Percentiles rank a stretch among this genome's conserved stretches.
Evolutionary conservation across 2,797 vertebrate genomes (phyloP).

Genomic region (Ammospiza maritima): DNA sequence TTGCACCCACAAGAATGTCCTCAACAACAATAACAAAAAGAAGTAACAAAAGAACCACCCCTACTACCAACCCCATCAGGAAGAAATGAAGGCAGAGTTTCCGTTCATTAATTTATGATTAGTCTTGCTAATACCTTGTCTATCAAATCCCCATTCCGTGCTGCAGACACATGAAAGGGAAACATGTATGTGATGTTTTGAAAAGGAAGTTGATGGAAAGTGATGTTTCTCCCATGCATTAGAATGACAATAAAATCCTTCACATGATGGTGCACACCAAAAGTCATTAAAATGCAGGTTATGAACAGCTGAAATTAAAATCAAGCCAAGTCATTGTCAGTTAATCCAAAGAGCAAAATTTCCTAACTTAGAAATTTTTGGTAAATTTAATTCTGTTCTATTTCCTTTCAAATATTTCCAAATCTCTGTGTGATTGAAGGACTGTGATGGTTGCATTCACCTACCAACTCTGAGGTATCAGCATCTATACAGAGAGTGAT

Average conservation of each 20-base stretch:
- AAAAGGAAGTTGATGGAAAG: conserved; percentile 20
- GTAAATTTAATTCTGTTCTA: not conserved
- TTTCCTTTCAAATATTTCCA: not conserved
- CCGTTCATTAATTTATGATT: conserved; percentile 61
- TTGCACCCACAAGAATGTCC: conserved; percentile 52
- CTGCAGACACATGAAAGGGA: not conserved
- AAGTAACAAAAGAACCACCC: conserved; percentile 29
- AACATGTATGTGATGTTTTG: not conserved
- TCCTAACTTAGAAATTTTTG: not conserved
- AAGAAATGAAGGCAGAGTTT: conserved; percentile 33
- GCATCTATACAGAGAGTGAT: not conserved
- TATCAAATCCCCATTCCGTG: not conserved
- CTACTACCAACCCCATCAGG: not conserved
- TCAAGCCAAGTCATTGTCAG: not conserved
- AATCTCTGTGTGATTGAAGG: not conserved
- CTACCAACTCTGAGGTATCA: not conserved
- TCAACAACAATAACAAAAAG: conserved; percentile 33
- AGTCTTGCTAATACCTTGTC: conserved; percentile 48
- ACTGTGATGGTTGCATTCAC: not conserved
- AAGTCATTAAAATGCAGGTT: conserved; percentile 3
- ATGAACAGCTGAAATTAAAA: not conserved
- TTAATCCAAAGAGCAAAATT: not conserved
- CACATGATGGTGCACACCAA: not conserved
- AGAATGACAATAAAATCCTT: conserved; percentile 10
- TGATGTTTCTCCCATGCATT: not conserved